phyloP scores from a whole-genome alignment of 2,888 invertebrate species.

The Yponomeuta cagnagella region DNA sequence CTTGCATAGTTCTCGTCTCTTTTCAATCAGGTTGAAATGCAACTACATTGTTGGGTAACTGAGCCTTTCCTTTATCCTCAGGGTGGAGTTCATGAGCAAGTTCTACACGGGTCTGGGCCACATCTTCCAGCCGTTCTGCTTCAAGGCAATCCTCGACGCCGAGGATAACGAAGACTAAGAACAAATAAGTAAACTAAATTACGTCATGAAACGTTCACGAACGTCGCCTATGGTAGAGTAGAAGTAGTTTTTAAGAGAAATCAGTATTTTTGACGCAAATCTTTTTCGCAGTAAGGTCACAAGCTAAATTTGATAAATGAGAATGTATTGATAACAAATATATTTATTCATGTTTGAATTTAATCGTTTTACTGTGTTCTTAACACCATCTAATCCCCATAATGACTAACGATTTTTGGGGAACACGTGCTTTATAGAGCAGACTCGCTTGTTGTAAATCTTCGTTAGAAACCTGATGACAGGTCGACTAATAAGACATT shows the following conservation, averaged over 20 bases:
- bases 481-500: no score
- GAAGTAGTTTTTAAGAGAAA: background rate
- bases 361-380: no score
- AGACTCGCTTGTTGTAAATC: no score
- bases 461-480: no score
- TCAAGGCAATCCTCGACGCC: conserved; percentile 81
- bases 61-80: conserved; percentile 38
- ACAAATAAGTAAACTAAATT: background rate
- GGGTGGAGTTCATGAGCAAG: conserved; percentile 98
- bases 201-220: background rate
- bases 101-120: conserved; percentile 91
- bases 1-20: no score
- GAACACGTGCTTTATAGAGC: no score
- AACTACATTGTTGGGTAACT: no score
- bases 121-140: conserved; percentile 89
- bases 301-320: conserved; percentile 4
- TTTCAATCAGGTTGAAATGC: no score
- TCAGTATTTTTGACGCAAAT: conserved; percentile 12
- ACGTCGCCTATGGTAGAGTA: background rate
- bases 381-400: no score
- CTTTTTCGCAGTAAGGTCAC: conserved; percentile 1
- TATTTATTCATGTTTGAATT: no score
- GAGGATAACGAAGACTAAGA: conserved; percentile 63
- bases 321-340: background rate
- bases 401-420: no score